phyloP scores from a whole-genome alignment of 2,113 vertebrate species.

The Burhinus bistriatus region DNA sequence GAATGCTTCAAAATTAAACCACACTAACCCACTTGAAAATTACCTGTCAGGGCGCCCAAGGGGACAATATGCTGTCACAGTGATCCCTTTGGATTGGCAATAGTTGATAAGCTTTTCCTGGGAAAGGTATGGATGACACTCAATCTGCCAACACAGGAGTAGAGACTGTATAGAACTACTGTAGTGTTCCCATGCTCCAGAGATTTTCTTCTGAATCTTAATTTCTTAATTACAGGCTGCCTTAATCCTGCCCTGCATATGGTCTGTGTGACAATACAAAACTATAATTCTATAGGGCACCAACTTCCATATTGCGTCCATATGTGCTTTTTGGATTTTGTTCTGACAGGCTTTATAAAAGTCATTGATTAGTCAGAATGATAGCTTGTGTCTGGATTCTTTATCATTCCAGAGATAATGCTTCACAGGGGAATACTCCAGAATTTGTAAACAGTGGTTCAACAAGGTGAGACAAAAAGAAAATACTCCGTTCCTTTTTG shows the following conservation, averaged over 20 bases:
- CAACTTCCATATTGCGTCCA: not conserved
- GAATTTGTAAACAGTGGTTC: not conserved
- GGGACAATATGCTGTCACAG: slow-evolving; percentile 92
- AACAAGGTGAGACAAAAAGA: not conserved
- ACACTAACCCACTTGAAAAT: not conserved
- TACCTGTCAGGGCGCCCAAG: slow-evolving; percentile 93
- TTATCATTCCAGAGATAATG: not conserved
- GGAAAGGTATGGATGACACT: slow-evolving; percentile 90
- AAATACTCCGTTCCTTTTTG: not conserved
- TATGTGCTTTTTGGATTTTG: not conserved
- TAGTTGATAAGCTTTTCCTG: slow-evolving; percentile 89
- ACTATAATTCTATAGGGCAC: not conserved
- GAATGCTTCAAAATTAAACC: not conserved
- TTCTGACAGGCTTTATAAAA: not conserved
- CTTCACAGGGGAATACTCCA: not conserved
- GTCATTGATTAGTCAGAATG: not conserved
- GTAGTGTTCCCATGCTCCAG: not conserved
- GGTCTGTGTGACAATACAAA: not conserved
- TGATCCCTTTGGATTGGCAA: slow-evolving; percentile 88
- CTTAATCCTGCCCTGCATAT: not conserved
- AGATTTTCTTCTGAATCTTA: not conserved
- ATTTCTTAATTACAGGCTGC: not conserved
- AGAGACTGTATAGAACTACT: not conserved
- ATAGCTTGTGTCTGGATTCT: not conserved
- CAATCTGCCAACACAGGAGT: slow-evolving; percentile 75